A percentile compares a stretch with the other conserved stretches of the same genome.
phyloP scores from a whole-genome alignment of 1,140 invertebrate species.

The Tenebrio molitor region DNA sequence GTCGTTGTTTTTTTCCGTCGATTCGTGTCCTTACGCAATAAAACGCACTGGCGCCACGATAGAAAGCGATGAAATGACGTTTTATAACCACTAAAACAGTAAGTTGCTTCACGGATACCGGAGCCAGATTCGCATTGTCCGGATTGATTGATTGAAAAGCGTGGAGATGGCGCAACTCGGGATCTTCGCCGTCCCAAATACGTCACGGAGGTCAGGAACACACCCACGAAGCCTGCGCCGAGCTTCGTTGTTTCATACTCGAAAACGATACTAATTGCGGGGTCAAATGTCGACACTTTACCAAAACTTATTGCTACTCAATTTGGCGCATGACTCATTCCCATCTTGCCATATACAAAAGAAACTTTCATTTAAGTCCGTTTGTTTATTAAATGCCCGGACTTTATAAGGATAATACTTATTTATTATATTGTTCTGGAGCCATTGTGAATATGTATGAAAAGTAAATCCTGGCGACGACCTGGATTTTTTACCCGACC shows the following conservation, averaged over 20 bases:
- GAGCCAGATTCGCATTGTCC: slow-evolving; percentile 31
- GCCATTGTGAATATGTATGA: slow-evolving; percentile 8
- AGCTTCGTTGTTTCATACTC: neutral
- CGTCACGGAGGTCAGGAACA: slow-evolving; percentile 40
- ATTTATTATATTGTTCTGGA: slow-evolving; percentile 16
- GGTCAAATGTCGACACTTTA: slow-evolving; percentile 41
- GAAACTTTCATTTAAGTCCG: slow-evolving; percentile 32
- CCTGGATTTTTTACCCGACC: slow-evolving; percentile 8
- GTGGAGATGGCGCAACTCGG: slow-evolving; percentile 18
- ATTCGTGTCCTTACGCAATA: slow-evolving; percentile 30
- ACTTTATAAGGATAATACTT: slow-evolving; percentile 31
- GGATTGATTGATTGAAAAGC: slow-evolving; percentile 25
- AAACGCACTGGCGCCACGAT: slow-evolving; percentile 26
- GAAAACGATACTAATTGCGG: slow-evolving; percentile 44
- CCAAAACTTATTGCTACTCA: slow-evolving; percentile 46
- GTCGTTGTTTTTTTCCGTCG: neutral
- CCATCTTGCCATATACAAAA: slow-evolving; percentile 23
- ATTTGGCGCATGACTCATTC: slow-evolving; percentile 44
- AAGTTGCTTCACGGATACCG: slow-evolving; percentile 15
- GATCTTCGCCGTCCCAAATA: slow-evolving; percentile 12
- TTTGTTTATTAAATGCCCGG: slow-evolving; percentile 34
- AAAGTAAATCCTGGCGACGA: slow-evolving; percentile 24
- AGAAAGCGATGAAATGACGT: slow-evolving; percentile 35
- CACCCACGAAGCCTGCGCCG: slow-evolving; percentile 11
- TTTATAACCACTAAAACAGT: slow-evolving; percentile 32